Percentiles rank a stretch among this genome's conserved stretches.
phyloP scores from a whole-genome alignment of 2,888 invertebrate genomes.

The Lypha dubia region DNA sequence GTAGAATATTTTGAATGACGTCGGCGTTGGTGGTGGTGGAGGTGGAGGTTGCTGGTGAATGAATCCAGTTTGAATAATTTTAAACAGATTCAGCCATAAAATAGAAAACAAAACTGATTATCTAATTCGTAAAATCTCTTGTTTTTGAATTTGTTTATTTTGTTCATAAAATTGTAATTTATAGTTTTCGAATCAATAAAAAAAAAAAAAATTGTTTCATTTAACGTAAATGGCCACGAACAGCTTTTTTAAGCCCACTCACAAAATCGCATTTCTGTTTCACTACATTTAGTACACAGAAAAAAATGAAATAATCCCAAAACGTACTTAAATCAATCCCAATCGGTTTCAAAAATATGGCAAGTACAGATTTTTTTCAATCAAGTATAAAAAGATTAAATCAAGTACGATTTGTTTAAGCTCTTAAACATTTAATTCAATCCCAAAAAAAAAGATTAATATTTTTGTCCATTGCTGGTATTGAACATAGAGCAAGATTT shows the following conservation, averaged over 20 bases:
- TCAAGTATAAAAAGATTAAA: no score
- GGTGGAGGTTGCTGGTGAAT: no score
- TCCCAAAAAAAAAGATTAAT: no score
- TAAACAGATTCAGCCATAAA: not conserved
- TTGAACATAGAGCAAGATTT: no score
- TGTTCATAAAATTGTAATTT: constrained; percentile 19
- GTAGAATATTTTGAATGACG: not conserved
- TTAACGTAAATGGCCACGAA: constrained; percentile 33
- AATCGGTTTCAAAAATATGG: no score
- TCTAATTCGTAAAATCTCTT: not conserved
- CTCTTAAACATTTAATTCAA: no score
- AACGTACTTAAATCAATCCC: no score
- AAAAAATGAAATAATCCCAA: no score
- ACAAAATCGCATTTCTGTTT: constrained; percentile 22
- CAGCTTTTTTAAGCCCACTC: constrained; percentile 48
- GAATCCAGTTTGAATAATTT: constrained; percentile 20
- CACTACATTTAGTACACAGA: not conserved
- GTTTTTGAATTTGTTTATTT: not conserved
- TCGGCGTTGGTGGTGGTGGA: not conserved
- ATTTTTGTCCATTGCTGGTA: no score
- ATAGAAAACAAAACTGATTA: constrained; percentile 9
- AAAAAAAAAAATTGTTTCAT: constrained; percentile 22
- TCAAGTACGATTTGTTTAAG: no score
- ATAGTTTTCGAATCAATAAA: no score
- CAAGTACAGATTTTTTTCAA: no score